Percentiles rank a stretch among this genome's conserved stretches.
Conservation (phyloP, 2,888 invertebrate genomes). For the Tetragonisca angustula region DNA sequence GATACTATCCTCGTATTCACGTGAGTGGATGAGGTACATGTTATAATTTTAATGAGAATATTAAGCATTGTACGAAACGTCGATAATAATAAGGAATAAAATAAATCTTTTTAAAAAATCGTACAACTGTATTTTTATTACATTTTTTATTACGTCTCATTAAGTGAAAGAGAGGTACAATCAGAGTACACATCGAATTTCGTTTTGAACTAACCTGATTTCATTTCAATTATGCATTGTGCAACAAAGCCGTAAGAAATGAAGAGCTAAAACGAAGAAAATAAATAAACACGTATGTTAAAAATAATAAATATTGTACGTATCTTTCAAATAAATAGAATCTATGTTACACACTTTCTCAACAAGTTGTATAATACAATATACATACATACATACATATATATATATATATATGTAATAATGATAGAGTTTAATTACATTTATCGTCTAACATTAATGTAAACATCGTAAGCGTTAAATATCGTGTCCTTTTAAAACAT, state of each 20-base stretch:
- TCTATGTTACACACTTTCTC: slow-evolving; percentile 38
- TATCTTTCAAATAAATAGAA: slow-evolving; percentile 56
- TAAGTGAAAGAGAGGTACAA: neutral
- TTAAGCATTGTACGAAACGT: slow-evolving; percentile 74
- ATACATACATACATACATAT: neutral
- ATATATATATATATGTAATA: slow-evolving; percentile 13
- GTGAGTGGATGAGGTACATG: slow-evolving; percentile 59
- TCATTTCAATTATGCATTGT: slow-evolving; percentile 45
- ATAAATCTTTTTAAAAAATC: slow-evolving; percentile 72
- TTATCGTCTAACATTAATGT: slow-evolving; percentile 70
- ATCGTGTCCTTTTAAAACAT: slow-evolving; percentile 12
- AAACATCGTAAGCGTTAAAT: slow-evolving; percentile 69
- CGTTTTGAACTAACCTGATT: slow-evolving; percentile 63
- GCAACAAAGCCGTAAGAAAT: slow-evolving; percentile 45
- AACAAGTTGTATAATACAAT: slow-evolving; percentile 37
- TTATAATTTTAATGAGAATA: slow-evolving; percentile 73
- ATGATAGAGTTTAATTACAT: slow-evolving; percentile 57
- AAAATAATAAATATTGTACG: slow-evolving; percentile 46
- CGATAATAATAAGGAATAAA: slow-evolving; percentile 65
- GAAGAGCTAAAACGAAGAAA: slow-evolving; percentile 41
- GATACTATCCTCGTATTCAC: slow-evolving; percentile 53
- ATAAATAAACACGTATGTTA: no score
- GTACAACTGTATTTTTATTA: slow-evolving; percentile 21
- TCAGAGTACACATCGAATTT: slow-evolving; percentile 1
- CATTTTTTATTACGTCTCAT: neutral